Base-by-base conservation (phyloP, 2,113 vertebrate species). In the Myotis yumanensis region DNA sequence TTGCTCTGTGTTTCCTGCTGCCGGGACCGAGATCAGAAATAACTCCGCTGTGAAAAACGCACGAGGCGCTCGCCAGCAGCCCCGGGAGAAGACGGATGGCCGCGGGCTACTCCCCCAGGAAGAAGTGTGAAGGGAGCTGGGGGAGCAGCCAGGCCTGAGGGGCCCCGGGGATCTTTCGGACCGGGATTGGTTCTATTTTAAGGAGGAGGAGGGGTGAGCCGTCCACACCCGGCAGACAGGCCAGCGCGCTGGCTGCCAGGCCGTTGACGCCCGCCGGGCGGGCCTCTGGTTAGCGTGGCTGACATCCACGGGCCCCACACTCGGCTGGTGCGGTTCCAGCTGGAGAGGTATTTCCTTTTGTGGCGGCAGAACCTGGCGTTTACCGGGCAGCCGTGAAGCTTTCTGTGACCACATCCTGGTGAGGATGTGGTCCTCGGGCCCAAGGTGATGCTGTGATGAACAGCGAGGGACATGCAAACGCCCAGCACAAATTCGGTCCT, bases 11-110 rank as follows among this genome's bases (percentile, higher is more conserved):
- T 69, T 94, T 98, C 95, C 95, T 95, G 92, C 97, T 87, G 93
- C 97, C 85, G 90, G 90, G 89, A 77, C 85, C 59, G 3, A 81
- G 93, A 95, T 93, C 92, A 98, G 91, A 97, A 90, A 96, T 93
- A 97, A 87, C 91, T 98, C 82, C 79, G 76, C 97, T 95, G 97
- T 96, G 94, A 97, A 97, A 97, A 82, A 76, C 73, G 94, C 40
- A 43, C 7, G 51, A 7, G 54, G 88, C 86, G 94, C 97, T 96
- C 54, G 93, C 85, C 87, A 57, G 76, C 96, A 93, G 95, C 17
- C 95, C 98, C 89, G 79, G 83, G 96, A 86, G 88, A 90, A 82
- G 37, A 96, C 72, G 93, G 91, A 94, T 95, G 87, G 22, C 22
- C 54, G 9, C 54, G 3, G 57, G 57, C 23, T 51, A 22, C 23